These are phyloP conservation scores for Ceyx cyanopectus DNA, from an alignment of 2,113 vertebrate genomes.

Conservation along the genomic window DNA sequence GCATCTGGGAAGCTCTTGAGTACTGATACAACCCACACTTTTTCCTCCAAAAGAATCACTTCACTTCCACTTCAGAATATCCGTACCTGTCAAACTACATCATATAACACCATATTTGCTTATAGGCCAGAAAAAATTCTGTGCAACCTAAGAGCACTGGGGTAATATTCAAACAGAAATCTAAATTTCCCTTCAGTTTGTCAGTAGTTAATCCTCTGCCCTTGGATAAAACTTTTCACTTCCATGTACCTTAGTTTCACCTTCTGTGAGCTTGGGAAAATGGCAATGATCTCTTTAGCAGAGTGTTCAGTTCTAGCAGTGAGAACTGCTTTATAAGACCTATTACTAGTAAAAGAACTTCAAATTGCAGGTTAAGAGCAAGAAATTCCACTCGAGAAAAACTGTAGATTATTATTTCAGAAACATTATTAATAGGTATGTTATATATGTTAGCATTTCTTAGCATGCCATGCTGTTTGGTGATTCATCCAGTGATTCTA, in stretches of 20 bases:
- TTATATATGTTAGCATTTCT: not conserved
- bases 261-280: not conserved
- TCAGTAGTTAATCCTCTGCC: not conserved
- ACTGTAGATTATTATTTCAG: not conserved
- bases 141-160: not conserved
- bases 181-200: not conserved
- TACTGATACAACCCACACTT: not conserved
- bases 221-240: not conserved
- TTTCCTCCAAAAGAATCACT: not conserved
- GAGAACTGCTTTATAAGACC: not conserved
- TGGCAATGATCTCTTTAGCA: not conserved
- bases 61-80: not conserved
- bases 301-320: not conserved
- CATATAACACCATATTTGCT: not conserved
- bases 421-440: not conserved
- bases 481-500: not conserved
- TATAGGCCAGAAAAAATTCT: not conserved
- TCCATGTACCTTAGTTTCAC: not conserved
- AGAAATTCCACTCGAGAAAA: not conserved
- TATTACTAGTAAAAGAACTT: not conserved
- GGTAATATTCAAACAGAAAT: not conserved
- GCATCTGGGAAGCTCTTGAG: not conserved
- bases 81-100: not conserved
- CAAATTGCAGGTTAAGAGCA: not conserved
- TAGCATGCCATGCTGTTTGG: not conserved